Evolutionary conservation across 2,113 vertebrate genomes (phyloP).

Genomic region (Antechinus flavipes): DNA sequence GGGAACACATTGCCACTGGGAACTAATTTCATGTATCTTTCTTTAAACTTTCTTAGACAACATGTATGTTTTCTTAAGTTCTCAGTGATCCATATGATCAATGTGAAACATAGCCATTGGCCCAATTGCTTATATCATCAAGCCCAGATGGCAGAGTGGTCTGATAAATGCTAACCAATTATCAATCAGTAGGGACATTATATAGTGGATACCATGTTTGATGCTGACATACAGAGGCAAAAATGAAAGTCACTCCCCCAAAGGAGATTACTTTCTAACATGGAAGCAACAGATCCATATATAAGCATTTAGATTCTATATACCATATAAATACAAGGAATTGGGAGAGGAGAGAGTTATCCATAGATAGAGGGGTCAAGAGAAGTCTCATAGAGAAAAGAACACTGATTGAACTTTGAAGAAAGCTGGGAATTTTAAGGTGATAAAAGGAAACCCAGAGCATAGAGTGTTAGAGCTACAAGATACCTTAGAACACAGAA

Average conservation of each 20-base stretch:
- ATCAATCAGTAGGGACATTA: background rate
- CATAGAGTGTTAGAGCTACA: no score
- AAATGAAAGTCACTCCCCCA: background rate
- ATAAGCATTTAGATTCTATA: background rate
- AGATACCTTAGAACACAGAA: no score
- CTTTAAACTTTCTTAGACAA: background rate
- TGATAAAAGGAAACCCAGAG: background rate
- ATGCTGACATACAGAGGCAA: background rate
- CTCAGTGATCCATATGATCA: background rate
- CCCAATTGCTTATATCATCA: background rate
- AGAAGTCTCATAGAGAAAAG: background rate
- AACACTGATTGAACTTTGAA: background rate
- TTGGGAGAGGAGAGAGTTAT: background rate
- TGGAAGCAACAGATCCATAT: background rate
- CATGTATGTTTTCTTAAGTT: background rate
- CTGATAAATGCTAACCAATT: background rate
- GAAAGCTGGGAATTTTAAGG: background rate
- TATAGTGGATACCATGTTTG: background rate
- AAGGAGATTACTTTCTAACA: background rate
- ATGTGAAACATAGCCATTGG: background rate
- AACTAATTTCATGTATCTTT: background rate
- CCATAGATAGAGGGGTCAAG: background rate
- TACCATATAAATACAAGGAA: background rate
- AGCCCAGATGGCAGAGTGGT: background rate
- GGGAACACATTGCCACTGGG: background rate